These are phyloP conservation scores for Choreutis nemorana DNA, from an alignment of 2,888 invertebrate species.

Conservation along the genomic window DNA sequence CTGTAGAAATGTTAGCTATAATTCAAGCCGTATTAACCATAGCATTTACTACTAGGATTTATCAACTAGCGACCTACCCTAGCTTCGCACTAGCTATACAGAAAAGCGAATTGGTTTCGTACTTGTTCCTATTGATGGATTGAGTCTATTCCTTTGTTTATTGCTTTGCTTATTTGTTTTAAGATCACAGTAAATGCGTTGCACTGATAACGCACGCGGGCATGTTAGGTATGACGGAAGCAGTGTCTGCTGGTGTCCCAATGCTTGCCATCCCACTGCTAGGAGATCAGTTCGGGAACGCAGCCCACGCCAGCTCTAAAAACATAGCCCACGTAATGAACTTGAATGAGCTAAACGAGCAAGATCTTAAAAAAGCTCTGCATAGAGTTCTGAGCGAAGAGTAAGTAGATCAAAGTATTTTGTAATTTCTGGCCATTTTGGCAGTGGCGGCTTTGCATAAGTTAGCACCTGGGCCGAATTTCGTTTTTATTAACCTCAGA, in stretches of 20 bases:
- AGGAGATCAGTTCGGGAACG: conserved; percentile 57
- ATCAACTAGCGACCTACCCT: too few relatives aligned
- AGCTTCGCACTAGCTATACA: too few relatives aligned
- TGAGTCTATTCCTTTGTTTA: not conserved
- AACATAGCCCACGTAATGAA: conserved; percentile 41
- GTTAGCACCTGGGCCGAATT: too few relatives aligned
- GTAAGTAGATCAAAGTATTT: conserved; percentile 44
- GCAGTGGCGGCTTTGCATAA: too few relatives aligned
- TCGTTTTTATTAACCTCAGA: too few relatives aligned
- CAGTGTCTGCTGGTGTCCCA: conserved; percentile 59
- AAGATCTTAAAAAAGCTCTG: conserved; percentile 36
- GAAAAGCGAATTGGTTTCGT: too few relatives aligned
- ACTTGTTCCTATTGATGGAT: too few relatives aligned
- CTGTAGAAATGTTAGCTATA: too few relatives aligned
- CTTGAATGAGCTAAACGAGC: conserved; percentile 42
- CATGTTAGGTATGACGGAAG: conserved; percentile 58
- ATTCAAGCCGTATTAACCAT: too few relatives aligned
- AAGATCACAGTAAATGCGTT: conserved; percentile 69
- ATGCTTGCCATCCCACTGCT: conserved; percentile 59
- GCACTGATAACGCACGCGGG: conserved; percentile 59
- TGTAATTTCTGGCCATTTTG: too few relatives aligned
- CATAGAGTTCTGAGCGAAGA: conserved; percentile 39
- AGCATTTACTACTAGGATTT: too few relatives aligned
- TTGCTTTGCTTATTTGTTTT: not conserved
- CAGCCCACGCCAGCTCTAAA: conserved; percentile 23